Evolutionary conservation across 2,888 invertebrate species (phyloP), one percentile per base, ranked within the genome.

Genomic region (Orchestes rusci): DNA sequence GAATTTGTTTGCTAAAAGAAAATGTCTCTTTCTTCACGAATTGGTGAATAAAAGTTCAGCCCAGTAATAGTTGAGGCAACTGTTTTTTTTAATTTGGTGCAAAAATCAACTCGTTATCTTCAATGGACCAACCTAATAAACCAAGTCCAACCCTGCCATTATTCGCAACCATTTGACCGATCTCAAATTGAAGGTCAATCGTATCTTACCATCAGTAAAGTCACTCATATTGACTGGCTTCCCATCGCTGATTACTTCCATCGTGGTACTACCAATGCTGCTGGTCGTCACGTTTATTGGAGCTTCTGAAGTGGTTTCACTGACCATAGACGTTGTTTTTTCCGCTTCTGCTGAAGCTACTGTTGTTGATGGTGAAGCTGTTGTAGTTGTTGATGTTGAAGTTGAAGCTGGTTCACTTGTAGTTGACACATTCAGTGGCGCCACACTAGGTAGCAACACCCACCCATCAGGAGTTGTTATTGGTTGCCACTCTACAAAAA

Each of bases 381-480:
- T 32, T 17, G 33, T 18, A 5, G 19, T 32, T 8, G 27, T n/a
- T 4, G 20, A 4, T n/a, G 29, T n/a, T 18, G 41, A 18, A 4
- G 31, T 33, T 33, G 37, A 5, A 12, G 19, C 29, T 12, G 41
- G 23, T 31, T 30, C 42, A 40, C 8, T 28, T 5, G 33, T 39
- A 29, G 16, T 16, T 32, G 33, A 19, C 4, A 13, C 4, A 16
- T 32, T 42, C 4, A 34, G 16, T 3, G 57, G 48, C 7, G 57
- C 52, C 13, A 69, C 61, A 43, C 63, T 69, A 13, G 69, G 73
- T 23, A 75, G 65, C 38, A 80, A 65, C 7, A 82, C 73, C 82
- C 82, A 82, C 7, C 77, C 77, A 54, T 79, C 79, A 5, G 79
- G 77, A 4, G 79, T 76, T 2, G 79, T 80, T 35, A 79, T 73